phyloP scores from a whole-genome alignment of 2,113 vertebrate genomes.

The Tapirus terrestris region DNA sequence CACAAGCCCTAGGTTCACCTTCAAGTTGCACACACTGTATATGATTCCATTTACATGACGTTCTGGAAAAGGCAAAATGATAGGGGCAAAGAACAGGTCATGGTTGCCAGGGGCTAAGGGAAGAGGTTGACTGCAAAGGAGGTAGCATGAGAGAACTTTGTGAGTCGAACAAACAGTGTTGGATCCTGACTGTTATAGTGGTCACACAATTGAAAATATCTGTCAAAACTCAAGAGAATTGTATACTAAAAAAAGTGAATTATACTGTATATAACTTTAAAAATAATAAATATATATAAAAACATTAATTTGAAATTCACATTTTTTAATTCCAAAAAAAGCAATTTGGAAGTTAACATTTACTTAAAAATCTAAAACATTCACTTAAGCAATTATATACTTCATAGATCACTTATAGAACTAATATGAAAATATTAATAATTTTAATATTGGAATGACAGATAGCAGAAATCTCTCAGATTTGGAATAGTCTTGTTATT shows the following conservation, averaged over 20 bases:
- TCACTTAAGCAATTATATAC: neutral
- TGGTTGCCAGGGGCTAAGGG: neutral
- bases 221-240: neutral
- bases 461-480: neutral
- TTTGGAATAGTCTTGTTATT: neutral
- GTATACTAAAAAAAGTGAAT: neutral
- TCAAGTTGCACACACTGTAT: neutral
- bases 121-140: neutral
- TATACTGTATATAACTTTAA: neutral
- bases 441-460: neutral
- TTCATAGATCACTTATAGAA: neutral
- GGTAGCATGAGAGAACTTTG: neutral
- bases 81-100: neutral
- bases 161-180: neutral
- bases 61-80: neutral
- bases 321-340: constrained; percentile 16
- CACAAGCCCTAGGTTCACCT: neutral
- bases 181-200: neutral
- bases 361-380: constrained; percentile 16
- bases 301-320: constrained; percentile 11
- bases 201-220: neutral
- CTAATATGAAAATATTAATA: neutral
- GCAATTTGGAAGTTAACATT: neutral
- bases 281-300: neutral
- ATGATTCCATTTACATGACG: neutral